Percentiles rank a stretch among this genome's conserved stretches.
phyloP scores from a whole-genome alignment of 2,888 invertebrate species.

The Drosophila heteroneura region DNA sequence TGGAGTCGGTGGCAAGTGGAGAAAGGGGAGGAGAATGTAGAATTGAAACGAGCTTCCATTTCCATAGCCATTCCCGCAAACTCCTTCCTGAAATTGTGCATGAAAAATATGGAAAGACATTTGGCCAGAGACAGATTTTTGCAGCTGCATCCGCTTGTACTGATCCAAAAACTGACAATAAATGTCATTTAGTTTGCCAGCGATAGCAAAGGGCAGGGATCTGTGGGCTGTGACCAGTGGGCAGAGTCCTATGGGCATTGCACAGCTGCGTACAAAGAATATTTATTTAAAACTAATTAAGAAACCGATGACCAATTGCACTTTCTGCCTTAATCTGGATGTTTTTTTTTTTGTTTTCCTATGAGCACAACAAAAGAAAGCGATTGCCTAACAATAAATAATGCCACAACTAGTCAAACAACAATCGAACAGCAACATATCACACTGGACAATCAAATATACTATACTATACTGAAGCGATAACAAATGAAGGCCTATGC shows the following conservation, averaged over 20 bases:
- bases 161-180: constrained; percentile 62
- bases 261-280: constrained; percentile 39
- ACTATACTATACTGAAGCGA: neutral
- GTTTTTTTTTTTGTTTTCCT: neutral
- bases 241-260: neutral
- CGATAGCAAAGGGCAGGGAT: constrained; percentile 9
- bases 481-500: neutral
- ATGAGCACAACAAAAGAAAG: too few species aligned
- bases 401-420: constrained; percentile 1
- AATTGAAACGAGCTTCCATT: constrained; percentile 32
- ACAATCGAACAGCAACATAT: neutral
- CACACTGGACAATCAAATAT: neutral
- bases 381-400: constrained; percentile 4
- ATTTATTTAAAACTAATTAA: constrained; percentile 56
- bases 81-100: constrained; percentile 48
- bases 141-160: constrained; percentile 52
- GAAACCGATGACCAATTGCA: constrained; percentile 37
- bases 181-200: constrained; percentile 71
- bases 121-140: constrained; percentile 56
- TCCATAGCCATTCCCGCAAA: constrained; percentile 15
- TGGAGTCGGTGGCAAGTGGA: neutral
- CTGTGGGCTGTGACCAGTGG: neutral
- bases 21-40: constrained; percentile 5
- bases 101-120: constrained; percentile 57
- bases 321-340: constrained; percentile 15